Evolutionary conservation across 2,113 vertebrate species (phyloP).

Genomic region (Spilogale gracilis): DNA sequence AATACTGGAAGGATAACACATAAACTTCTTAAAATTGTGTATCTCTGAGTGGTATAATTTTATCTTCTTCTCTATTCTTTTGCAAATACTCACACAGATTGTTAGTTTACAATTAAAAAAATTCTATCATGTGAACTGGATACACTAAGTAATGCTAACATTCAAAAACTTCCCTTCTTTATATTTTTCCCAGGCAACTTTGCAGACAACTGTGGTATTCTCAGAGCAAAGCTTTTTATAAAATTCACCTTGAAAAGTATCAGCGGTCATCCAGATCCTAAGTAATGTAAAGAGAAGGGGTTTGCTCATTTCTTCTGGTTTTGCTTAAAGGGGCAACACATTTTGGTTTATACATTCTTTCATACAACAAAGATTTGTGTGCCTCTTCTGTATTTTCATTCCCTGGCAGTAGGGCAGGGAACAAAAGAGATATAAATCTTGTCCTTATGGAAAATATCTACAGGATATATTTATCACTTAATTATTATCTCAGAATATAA

Average conservation of each 20-base stretch:
- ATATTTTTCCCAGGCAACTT: not conserved
- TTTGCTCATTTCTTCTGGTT: not conserved
- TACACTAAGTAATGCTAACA: not conserved
- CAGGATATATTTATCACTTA: not conserved
- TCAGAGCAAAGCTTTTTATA: not conserved
- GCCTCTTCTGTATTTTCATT: not conserved
- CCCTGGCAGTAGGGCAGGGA: not conserved
- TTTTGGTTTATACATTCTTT: not conserved
- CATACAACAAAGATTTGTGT: not conserved
- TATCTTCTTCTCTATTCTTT: not conserved
- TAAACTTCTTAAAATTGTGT: not conserved
- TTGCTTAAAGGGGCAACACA: not conserved
- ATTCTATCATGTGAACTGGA: not conserved
- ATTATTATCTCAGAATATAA: not conserved
- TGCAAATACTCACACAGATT: not conserved
- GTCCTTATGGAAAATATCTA: not conserved
- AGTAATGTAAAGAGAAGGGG: not conserved
- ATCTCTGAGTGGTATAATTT: not conserved
- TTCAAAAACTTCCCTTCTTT: not conserved
- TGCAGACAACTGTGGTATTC: not conserved
- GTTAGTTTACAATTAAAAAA: not conserved
- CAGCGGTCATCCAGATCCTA: not conserved
- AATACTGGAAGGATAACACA: not conserved
- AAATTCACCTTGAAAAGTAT: not conserved
- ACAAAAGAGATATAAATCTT: not conserved